Conservation (phyloP, 2,113 vertebrate genomes). For the Colinus virginianus region DNA sequence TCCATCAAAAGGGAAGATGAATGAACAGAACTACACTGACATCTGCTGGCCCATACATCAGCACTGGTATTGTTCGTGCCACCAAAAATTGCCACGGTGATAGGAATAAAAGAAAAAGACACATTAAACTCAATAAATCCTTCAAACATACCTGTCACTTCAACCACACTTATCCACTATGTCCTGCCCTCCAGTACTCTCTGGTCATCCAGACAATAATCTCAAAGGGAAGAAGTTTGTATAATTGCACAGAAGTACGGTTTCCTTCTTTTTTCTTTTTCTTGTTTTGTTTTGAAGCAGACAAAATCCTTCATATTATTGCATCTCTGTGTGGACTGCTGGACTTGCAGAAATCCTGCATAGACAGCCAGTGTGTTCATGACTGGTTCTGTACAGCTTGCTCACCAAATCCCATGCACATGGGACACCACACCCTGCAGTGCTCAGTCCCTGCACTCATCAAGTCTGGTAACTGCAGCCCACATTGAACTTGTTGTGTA, state of each 20-base stretch:
- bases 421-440: not conserved
- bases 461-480: not conserved
- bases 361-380: rapidly evolving
- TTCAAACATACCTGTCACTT: conserved; percentile 25
- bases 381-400: not conserved
- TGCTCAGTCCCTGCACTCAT: not conserved
- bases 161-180: not conserved
- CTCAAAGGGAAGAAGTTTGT: not conserved
- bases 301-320: not conserved
- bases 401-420: rapidly evolving
- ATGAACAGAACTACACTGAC: conserved; percentile 84
- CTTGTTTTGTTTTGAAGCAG: not conserved
- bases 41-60: conserved; percentile 80
- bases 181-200: not conserved
- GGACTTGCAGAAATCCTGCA: not conserved
- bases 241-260: not conserved
- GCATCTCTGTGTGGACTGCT: not conserved
- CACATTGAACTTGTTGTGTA: not conserved
- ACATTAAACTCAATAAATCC: conserved; percentile 54
- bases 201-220: not conserved
- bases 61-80: conserved; percentile 7
- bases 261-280: not conserved
- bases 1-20: conserved; percentile 76
- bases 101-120: conserved; percentile 5
- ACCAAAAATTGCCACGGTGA: not conserved